Percentiles rank a stretch among this genome's conserved stretches.
These are phyloP conservation scores for Mystacornis crossleyi DNA, from an alignment of 2,113 vertebrate genomes.

Conservation along the genomic window DNA sequence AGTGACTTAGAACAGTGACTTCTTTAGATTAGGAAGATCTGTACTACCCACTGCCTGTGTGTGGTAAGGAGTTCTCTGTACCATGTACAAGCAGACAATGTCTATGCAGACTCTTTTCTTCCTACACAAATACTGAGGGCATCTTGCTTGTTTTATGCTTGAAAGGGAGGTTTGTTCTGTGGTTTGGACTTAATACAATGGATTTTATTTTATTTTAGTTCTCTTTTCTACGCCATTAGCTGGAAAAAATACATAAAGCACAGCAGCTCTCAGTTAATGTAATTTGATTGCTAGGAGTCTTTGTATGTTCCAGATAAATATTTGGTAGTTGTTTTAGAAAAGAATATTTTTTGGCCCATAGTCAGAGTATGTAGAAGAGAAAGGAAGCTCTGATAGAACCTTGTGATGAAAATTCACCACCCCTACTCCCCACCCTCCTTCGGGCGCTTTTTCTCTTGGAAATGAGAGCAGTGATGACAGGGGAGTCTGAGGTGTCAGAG, in stretches of 20 bases:
- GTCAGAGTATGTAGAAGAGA: neutral
- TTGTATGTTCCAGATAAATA: constrained; percentile 52
- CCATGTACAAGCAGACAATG: neutral
- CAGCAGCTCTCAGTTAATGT: constrained; percentile 52
- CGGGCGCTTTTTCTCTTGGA: neutral
- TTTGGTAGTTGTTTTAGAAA: constrained; percentile 27
- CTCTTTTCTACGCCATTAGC: constrained; percentile 20
- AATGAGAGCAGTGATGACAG: neutral
- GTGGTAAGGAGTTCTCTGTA: constrained; percentile 11
- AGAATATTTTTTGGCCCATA: neutral
- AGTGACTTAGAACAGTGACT: neutral
- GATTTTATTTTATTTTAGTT: constrained; percentile 37
- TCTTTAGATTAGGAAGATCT: neutral
- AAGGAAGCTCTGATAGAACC: neutral
- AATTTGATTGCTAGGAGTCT: constrained; percentile 46
- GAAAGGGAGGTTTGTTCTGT: constrained; percentile 68
- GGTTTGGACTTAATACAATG: constrained; percentile 65
- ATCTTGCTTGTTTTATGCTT: constrained; percentile 63
- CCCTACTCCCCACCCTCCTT: neutral
- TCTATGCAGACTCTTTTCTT: constrained; percentile 27
- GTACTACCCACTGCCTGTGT: neutral
- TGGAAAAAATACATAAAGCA: constrained; percentile 31
- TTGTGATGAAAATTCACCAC: neutral
- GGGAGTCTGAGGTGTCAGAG: neutral
- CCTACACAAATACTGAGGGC: constrained; percentile 38